Evolutionary conservation across 1,140 invertebrate genomes (phyloP).

Genomic region (Drosophila pseudoobscura): DNA sequence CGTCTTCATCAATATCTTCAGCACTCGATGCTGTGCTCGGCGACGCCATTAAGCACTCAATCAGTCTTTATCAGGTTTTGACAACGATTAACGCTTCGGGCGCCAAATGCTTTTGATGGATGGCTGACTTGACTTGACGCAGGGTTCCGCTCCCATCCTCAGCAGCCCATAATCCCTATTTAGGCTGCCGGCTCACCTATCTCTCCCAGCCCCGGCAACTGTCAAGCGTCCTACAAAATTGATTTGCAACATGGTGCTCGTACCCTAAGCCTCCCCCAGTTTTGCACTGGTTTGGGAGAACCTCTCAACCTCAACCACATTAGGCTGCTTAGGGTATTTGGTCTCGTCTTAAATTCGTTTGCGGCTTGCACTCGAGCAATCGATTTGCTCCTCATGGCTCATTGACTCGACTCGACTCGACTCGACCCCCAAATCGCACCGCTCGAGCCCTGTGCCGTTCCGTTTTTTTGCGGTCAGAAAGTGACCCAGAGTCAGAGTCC

Average conservation of each 20-base stretch:
- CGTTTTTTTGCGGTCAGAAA: slow-evolving; percentile 34
- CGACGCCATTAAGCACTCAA: slow-evolving; percentile 80
- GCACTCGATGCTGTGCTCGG: slow-evolving; percentile 14
- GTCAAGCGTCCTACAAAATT: slow-evolving; percentile 63
- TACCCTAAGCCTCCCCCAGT: neutral
- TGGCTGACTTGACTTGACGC: slow-evolving; percentile 53
- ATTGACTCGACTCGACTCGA: slow-evolving; percentile 49
- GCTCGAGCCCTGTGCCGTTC: too few relatives aligned
- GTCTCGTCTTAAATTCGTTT: slow-evolving; percentile 50
- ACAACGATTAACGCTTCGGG: slow-evolving; percentile 78
- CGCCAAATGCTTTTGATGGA: slow-evolving; percentile 78
- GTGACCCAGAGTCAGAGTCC: neutral
- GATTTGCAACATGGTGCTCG: slow-evolving; percentile 52
- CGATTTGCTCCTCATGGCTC: slow-evolving; percentile 75
- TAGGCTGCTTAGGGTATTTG: slow-evolving; percentile 44
- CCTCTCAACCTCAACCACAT: slow-evolving; percentile 28
- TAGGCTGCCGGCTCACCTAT: slow-evolving; percentile 3
- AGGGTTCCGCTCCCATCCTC: slow-evolving; percentile 11
- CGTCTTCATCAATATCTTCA: neutral
- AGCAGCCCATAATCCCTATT: neutral
- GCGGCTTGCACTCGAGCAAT: slow-evolving; percentile 68
- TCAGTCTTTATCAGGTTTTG: slow-evolving; percentile 82
- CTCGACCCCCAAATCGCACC: neutral
- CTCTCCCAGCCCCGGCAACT: slow-evolving; percentile 2
- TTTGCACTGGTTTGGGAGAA: neutral